phyloP scores from a whole-genome alignment of 2,797 vertebrate species.

The Australoheros facetus region DNA sequence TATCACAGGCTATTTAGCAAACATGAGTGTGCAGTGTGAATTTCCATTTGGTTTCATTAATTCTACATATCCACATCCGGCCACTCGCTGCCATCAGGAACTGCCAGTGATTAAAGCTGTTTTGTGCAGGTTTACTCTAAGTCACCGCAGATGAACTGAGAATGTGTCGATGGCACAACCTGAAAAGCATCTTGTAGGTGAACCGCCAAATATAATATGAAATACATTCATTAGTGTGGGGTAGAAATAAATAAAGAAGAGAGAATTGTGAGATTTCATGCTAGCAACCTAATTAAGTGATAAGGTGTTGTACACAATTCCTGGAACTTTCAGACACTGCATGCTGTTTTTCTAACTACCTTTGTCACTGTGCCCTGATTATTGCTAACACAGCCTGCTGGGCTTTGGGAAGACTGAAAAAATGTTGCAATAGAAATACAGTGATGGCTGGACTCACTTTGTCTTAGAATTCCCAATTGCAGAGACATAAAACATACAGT shows the following conservation, averaged over 20 bases:
- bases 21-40: background rate
- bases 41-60: slow-evolving; percentile 9
- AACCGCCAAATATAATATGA: background rate
- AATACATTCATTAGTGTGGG: slow-evolving; percentile 3
- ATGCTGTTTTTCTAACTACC: slow-evolving; percentile 4
- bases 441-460: background rate
- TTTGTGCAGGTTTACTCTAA: slow-evolving; percentile 11
- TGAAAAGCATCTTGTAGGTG: slow-evolving; percentile 6
- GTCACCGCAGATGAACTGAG: background rate
- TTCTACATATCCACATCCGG: slow-evolving; percentile 8
- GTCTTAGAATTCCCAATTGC: background rate
- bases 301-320: slow-evolving; percentile 34
- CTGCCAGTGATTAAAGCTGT: background rate
- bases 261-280: slow-evolving; percentile 7
- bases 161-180: background rate
- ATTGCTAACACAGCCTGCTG: background rate
- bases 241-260: background rate
- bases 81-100: slow-evolving; percentile 20
- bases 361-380: background rate
- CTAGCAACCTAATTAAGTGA: slow-evolving; percentile 42
- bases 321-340: slow-evolving; percentile 35
- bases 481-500: background rate
- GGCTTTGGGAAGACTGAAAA: background rate
- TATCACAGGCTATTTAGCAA: slow-evolving; percentile 5
- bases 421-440: background rate